Evolutionary conservation across 2,113 vertebrate genomes (phyloP).

Genomic region (Lampris megalopsis): DNA sequence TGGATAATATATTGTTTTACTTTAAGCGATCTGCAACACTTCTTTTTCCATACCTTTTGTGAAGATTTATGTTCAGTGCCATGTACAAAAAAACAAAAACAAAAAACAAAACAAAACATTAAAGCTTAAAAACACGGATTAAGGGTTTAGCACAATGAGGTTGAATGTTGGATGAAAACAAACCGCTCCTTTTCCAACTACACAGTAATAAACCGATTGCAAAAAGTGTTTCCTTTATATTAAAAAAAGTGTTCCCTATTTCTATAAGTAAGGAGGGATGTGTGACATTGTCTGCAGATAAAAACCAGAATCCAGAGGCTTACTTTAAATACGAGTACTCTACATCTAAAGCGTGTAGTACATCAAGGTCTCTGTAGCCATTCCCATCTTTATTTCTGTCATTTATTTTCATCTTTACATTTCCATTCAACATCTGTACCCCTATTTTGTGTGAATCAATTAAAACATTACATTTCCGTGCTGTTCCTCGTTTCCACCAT

Average conservation of each 20-base stretch:
- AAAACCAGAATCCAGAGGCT: conserved; percentile 27
- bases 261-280: conserved; percentile 72
- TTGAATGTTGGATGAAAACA: conserved; percentile 61
- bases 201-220: conserved; percentile 49
- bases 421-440: conserved; percentile 27
- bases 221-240: conserved; percentile 68
- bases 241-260: conserved; percentile 70
- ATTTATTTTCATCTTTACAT: conserved; percentile 22
- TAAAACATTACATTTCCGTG: conserved; percentile 29
- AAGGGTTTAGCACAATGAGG: conserved; percentile 80
- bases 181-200: conserved; percentile 37
- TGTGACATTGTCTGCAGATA: conserved; percentile 76
- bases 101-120: conserved; percentile 72
- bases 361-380: conserved; percentile 7
- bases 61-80: conserved; percentile 84
- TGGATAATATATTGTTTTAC: conserved; percentile 85
- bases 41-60: conserved; percentile 83
- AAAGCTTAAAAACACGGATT: conserved; percentile 75
- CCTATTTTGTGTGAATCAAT: conserved; percentile 15
- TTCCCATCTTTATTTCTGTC: conserved; percentile 29
- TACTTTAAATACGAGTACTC: conserved; percentile 58
- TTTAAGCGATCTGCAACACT: conserved; percentile 79
- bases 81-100: conserved; percentile 80
- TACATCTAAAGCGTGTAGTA: conserved; percentile 40
- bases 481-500: conserved; percentile 17